Evolutionary conservation across 2,113 vertebrate genomes (phyloP), one percentile per base, ranked within the genome.

Genomic region (Entelurus aequoreus): DNA sequence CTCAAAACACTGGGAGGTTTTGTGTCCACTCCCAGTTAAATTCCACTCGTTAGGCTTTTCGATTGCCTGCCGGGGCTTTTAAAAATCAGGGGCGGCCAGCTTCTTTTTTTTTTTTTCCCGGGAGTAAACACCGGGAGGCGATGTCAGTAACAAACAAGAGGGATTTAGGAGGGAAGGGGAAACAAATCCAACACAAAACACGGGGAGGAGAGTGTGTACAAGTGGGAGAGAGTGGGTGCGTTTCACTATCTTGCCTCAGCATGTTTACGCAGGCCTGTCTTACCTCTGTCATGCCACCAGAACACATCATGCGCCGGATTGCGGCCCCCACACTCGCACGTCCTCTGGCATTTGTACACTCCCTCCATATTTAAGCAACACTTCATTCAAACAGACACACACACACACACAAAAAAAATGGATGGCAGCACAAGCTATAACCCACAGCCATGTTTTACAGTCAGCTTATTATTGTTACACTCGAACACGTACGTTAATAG

Each of bases 241-340:
- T 87, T 85, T 83, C 76, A 79, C 56, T 72, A 68, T 76, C 81
- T 87, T 85, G 79, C 86, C 81, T 84, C 82, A 85, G 81, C 75
- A 63, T 87, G 84, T 86, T 88, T 84, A 79, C 84, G 71, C 66
- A 70, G 74, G 65, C 65, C 65, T 66, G 79, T 72, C 77, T 78
- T 21, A 56, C 71, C 72, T 74, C 75, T 77, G 65, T 74, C 76
- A 70, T 65, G 65, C 71, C 62, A 81, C 50, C 64, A 67, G 58
- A 78, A 76, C 71, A 78, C 62, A 64, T 65, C 68, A 62, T 56
- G 64, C 67, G 55, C 46, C 6, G 36, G 63, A 77, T 65, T 74
- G 54, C 69, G 76, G 68, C 75, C 68, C 62, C 66, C 66, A 73
- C 44, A 7, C 65, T 68, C 66, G 68, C 44, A 72, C 60, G 68